Evolutionary conservation across 2,113 vertebrate genomes (phyloP).

Genomic region (Brachyhypopomus gauderio): DNA sequence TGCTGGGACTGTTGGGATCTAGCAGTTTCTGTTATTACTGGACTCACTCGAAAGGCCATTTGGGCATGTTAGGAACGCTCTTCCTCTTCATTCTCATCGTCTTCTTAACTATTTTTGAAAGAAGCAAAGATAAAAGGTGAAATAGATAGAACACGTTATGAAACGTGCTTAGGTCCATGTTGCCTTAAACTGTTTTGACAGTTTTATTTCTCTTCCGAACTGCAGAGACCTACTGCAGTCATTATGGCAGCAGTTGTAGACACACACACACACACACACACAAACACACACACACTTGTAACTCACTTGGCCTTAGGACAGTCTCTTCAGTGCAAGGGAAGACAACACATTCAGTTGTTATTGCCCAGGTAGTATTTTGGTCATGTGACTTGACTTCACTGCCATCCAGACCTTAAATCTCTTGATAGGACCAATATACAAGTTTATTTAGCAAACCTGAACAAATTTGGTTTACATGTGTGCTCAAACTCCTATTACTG

Average conservation of each 20-base stretch:
- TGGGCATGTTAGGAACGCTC: too few relatives aligned
- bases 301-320: neutral
- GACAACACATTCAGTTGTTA: neutral
- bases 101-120: neutral
- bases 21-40: too few relatives aligned
- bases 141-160: neutral
- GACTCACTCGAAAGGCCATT: neutral
- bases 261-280: neutral
- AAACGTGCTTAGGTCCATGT: neutral
- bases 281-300: too few relatives aligned
- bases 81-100: too few relatives aligned
- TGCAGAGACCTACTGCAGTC: slow-evolving; percentile 20
- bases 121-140: neutral
- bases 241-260: slow-evolving; percentile 20
- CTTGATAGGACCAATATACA: neutral
- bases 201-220: neutral
- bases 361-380: neutral
- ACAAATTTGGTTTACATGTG: too few relatives aligned
- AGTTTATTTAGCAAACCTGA: too few relatives aligned
- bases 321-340: neutral
- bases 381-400: slow-evolving; percentile 6
- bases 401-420: neutral
- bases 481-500: too few relatives aligned
- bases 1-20: too few relatives aligned
- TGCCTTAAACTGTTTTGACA: slow-evolving; percentile 24